Conservation (phyloP, 1,140 invertebrate species). For the Heliconius hermathena region DNA sequence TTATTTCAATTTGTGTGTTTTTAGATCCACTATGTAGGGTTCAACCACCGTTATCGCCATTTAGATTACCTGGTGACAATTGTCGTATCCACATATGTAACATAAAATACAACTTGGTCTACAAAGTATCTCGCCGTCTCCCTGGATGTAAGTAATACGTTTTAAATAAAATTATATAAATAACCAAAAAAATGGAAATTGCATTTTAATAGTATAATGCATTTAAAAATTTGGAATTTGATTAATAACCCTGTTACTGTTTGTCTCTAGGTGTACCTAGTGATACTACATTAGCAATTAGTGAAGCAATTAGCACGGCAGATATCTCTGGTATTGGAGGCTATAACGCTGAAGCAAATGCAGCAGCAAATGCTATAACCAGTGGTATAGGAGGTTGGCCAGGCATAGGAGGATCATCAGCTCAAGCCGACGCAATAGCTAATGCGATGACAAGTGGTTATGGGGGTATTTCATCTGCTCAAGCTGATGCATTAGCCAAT, state of each 20-base stretch:
- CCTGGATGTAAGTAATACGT: not conserved
- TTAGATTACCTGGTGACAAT: not conserved
- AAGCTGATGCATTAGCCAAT: constrained; percentile 38
- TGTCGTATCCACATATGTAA: constrained; percentile 6
- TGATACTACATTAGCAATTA: not conserved
- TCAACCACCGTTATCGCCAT: not conserved
- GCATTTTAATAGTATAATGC: not conserved
- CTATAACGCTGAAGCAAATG: constrained; percentile 37
- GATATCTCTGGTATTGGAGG: constrained; percentile 1
- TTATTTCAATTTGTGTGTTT: not conserved
- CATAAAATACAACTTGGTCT: constrained; percentile 1
- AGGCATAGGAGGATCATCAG: constrained; percentile 36
- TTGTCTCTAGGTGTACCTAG: not conserved
- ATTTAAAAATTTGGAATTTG: not conserved
- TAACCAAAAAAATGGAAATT: not conserved
- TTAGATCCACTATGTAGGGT: not conserved
- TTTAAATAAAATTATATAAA: not conserved
- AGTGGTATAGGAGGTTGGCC: constrained; percentile 19
- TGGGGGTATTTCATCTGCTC: constrained; percentile 30
- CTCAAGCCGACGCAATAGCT: constrained; percentile 34
- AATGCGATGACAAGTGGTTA: constrained; percentile 23
- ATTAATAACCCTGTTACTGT: not conserved
- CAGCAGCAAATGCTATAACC: constrained; percentile 16
- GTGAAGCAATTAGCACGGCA: constrained; percentile 36
- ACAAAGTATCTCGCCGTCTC: not conserved